These are phyloP conservation scores for Hirundichthys speculiger DNA, from an alignment of 2,113 vertebrate genomes.

Conservation along the genomic window DNA sequence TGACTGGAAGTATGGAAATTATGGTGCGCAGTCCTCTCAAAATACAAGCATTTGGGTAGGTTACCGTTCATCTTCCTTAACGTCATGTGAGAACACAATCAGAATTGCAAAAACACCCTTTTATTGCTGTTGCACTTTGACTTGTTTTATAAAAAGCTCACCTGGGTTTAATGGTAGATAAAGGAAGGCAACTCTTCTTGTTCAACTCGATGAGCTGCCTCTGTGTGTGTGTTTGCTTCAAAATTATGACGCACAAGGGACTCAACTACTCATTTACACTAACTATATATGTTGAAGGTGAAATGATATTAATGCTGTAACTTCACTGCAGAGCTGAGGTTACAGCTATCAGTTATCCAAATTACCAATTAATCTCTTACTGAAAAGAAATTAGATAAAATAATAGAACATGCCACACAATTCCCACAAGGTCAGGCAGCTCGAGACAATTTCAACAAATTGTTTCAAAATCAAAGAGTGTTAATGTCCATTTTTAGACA, in stretches of 20 bases:
- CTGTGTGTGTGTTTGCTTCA: not conserved
- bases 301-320: not conserved
- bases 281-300: not conserved
- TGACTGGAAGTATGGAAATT: conserved; percentile 12
- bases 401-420: not conserved
- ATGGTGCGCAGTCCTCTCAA: conserved; percentile 20
- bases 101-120: too few species aligned
- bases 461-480: too few species aligned
- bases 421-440: too few species aligned
- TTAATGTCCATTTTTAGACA: too few species aligned
- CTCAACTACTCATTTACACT: not conserved
- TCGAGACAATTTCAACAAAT: too few species aligned
- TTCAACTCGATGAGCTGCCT: too few species aligned
- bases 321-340: not conserved
- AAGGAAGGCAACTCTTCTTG: not conserved
- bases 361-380: not conserved
- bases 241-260: not conserved
- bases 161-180: too few species aligned
- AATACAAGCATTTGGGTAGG: conserved; percentile 30
- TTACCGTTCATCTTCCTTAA: conserved; percentile 32
- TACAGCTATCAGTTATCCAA: not conserved
- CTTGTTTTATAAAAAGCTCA: too few species aligned
- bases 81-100: conserved; percentile 6
- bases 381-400: not conserved
- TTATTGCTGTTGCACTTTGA: too few species aligned